Evolutionary conservation across 92 coral and sea anemone species (phyloP).

Genomic region (Zoanthus gigantus): DNA sequence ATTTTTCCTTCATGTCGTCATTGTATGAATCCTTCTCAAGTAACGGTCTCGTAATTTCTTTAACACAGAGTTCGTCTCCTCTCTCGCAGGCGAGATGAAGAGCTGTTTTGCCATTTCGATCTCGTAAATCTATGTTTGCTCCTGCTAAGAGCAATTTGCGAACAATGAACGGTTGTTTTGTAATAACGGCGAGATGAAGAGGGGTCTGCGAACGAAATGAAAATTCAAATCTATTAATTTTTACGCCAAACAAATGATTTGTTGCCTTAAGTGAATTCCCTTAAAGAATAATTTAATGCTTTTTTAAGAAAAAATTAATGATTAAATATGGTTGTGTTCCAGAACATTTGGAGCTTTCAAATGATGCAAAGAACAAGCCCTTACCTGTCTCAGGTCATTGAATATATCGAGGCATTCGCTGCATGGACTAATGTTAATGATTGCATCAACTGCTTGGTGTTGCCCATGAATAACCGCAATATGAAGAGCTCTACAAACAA

Average conservation of each 20-base stretch:
- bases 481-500: constrained; percentile 74
- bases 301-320: not conserved
- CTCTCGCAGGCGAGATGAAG: constrained; percentile 90
- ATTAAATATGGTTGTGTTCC: not conserved
- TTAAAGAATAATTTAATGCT: not conserved
- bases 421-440: constrained; percentile 70
- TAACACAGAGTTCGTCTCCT: constrained; percentile 72
- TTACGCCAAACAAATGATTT: not conserved
- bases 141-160: constrained; percentile 73
- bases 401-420: constrained; percentile 73
- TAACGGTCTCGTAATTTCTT: constrained; percentile 71
- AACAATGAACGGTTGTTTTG: constrained; percentile 79
- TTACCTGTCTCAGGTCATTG: constrained; percentile 87
- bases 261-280: not conserved
- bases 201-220: constrained; percentile 70
- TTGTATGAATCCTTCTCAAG: constrained; percentile 62
- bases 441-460: constrained; percentile 56
- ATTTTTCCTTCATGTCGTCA: constrained; percentile 62
- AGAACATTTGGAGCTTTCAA: not conserved
- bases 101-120: constrained; percentile 91
- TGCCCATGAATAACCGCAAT: constrained; percentile 79
- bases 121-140: constrained; percentile 77
- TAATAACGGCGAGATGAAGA: constrained; percentile 88
- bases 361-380: not conserved
- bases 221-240: not conserved